Conservation (phyloP, 1,140 invertebrate species). For the Delia radicum region DNA sequence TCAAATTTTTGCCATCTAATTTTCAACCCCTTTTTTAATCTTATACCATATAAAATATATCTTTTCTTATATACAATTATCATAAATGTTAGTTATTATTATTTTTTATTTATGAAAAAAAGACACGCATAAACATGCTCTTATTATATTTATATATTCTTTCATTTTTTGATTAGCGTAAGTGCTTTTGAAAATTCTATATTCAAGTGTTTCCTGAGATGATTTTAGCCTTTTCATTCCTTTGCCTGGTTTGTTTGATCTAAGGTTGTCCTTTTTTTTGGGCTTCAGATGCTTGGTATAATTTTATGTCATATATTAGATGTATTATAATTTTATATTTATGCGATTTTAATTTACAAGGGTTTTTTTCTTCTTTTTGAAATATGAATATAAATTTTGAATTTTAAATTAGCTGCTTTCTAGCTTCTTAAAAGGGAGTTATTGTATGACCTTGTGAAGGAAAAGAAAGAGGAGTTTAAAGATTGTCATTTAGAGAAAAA, state of each 20-base stretch:
- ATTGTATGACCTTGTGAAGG: background rate
- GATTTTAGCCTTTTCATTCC: too few species aligned
- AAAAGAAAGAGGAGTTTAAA: background rate
- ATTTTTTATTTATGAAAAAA: background rate
- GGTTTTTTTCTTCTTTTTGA: background rate
- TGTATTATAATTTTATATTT: background rate
- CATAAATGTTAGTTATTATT: background rate
- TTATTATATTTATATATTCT: background rate
- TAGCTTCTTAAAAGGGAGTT: too few species aligned
- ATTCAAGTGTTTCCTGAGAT: background rate
- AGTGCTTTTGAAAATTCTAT: background rate
- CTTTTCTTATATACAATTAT: background rate
- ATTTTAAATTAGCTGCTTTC: background rate
- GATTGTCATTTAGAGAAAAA: too few species aligned
- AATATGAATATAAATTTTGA: background rate
- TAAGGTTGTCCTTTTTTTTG: background rate
- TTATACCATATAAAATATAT: background rate
- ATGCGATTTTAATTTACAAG: background rate
- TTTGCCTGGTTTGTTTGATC: background rate
- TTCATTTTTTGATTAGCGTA: background rate
- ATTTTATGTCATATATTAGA: background rate
- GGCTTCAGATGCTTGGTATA: background rate
- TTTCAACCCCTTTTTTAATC: background rate
- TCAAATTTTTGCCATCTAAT: background rate
- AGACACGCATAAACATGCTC: background rate